Conservation (phyloP, 2,888 invertebrate species). For the Idaea aversata region DNA sequence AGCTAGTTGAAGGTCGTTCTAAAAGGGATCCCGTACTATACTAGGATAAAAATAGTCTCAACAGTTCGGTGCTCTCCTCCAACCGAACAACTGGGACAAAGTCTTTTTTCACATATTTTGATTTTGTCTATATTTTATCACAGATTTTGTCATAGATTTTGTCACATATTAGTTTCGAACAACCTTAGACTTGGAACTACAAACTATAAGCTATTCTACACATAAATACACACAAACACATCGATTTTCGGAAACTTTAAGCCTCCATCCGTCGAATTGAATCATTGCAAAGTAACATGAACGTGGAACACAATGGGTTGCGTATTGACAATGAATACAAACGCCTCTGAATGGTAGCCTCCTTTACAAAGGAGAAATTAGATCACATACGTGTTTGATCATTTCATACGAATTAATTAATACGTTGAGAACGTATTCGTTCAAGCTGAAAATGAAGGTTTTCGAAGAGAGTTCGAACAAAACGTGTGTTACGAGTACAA, state of each 20-base stretch:
- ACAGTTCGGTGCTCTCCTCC: too few species aligned
- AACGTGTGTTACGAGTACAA: background rate
- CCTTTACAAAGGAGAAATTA: background rate
- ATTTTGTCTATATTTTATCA: too few species aligned
- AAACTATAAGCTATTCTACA: background rate
- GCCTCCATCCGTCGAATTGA: background rate
- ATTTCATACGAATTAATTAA: background rate
- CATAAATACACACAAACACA: background rate
- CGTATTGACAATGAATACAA: background rate
- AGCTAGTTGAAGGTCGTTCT: too few species aligned
- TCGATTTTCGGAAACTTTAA: background rate
- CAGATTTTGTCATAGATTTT: too few species aligned
- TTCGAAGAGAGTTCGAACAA: background rate
- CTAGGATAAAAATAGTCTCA: too few species aligned
- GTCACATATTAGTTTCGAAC: too few species aligned
- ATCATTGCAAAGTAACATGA: background rate
- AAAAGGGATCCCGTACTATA: too few species aligned
- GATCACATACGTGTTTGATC: conserved; percentile 1
- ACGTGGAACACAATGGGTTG: background rate
- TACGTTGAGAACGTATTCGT: background rate
- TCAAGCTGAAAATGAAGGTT: background rate
- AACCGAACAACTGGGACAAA: too few species aligned
- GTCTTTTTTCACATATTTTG: too few species aligned
- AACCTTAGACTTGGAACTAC: background rate
- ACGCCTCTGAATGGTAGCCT: background rate